Evolutionary conservation across 1,140 invertebrate species (phyloP).

Genomic region (Ctenoplectra terminalis): DNA sequence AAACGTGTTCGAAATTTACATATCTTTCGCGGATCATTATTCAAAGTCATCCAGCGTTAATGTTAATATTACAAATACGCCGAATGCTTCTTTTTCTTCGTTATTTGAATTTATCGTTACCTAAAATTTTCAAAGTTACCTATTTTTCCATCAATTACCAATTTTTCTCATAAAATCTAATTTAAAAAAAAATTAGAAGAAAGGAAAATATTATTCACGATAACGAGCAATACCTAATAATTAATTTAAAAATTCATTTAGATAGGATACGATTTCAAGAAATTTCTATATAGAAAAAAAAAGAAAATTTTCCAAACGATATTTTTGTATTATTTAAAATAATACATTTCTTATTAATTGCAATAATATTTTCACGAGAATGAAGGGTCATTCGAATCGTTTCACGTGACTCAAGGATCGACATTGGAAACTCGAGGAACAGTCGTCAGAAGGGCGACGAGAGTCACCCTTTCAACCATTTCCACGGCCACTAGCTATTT

Average conservation of each 20-base stretch:
- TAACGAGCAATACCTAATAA: no score
- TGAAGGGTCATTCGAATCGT: background rate
- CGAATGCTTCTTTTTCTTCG: background rate
- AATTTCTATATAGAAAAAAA: no score
- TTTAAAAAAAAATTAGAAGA: no score
- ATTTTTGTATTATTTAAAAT: no score
- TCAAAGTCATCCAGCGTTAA: background rate
- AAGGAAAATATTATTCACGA: no score
- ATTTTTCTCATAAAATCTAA: no score
- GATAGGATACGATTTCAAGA: no score
- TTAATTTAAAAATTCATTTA: no score
- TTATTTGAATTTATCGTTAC: background rate
- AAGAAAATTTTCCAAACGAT: no score
- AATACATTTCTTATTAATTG: no score
- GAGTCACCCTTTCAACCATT: conserved; percentile 79
- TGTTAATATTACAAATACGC: conserved; percentile 3
- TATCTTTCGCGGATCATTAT: conserved; percentile 34
- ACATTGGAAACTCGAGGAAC: conserved; percentile 56
- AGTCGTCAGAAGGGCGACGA: conserved; percentile 57
- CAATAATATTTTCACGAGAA: background rate
- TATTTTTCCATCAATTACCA: no score
- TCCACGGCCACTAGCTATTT: conserved; percentile 69
- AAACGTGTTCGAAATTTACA: conserved; percentile 29
- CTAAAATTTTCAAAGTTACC: no score
- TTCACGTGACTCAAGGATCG: background rate